Conservation (phyloP, 2,113 vertebrate species). For the Chaetodon trifascialis region DNA sequence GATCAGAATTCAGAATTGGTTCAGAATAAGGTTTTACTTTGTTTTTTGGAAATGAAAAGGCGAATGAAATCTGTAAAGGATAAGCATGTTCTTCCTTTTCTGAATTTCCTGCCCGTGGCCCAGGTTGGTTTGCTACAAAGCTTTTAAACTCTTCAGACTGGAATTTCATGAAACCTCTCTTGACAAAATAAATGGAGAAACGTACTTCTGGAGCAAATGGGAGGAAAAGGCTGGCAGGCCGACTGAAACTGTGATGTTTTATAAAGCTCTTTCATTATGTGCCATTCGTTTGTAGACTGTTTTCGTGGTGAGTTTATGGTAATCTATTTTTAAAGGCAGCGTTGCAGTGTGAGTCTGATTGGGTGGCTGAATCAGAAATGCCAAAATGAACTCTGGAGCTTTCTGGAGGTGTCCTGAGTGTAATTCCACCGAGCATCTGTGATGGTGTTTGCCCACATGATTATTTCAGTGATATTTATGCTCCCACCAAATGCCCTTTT, state of each 20-base stretch:
- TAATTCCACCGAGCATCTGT: constrained; percentile 31
- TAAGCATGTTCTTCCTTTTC: neutral
- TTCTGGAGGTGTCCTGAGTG: constrained; percentile 42
- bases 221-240: neutral
- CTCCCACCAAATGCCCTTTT: constrained; percentile 62
- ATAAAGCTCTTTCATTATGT: neutral
- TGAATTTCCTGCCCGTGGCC: neutral
- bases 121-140: neutral
- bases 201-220: neutral
- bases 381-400: constrained; percentile 31
- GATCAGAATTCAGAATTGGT: neutral
- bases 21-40: neutral
- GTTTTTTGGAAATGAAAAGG: neutral
- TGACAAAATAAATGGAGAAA: neutral
- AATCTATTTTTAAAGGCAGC: constrained; percentile 46
- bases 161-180: constrained; percentile 4
- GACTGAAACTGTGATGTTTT: neutral
- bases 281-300: neutral
- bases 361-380: constrained; percentile 57
- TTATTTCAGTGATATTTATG: constrained; percentile 53
- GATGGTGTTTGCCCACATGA: constrained; percentile 49
- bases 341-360: constrained; percentile 46
- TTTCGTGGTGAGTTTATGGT: neutral
- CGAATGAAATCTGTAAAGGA: neutral
- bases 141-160: neutral